A percentile compares a stretch with the other conserved stretches of the same genome.
These are phyloP conservation scores for Antrozous pallidus DNA, from an alignment of 2,797 vertebrate species.

Conservation along the genomic window DNA sequence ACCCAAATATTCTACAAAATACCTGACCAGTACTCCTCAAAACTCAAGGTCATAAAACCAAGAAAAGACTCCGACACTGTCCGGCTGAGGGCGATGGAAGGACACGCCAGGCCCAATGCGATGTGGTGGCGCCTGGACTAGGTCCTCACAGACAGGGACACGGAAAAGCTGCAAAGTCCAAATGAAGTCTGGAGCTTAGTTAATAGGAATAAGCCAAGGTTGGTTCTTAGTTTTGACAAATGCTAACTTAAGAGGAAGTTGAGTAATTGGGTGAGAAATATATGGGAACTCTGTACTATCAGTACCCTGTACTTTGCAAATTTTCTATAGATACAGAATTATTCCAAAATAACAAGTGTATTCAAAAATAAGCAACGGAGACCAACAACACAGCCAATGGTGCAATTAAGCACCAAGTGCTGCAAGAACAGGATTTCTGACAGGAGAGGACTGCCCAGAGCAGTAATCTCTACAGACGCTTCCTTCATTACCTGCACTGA, in stretches of 20 bases:
- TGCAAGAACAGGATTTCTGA: neutral
- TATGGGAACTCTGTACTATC: neutral
- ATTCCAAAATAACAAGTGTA: constrained; percentile 32
- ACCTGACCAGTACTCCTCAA: constrained; percentile 10
- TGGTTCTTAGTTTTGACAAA: constrained; percentile 32
- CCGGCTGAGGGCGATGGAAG: neutral
- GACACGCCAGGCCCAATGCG: neutral
- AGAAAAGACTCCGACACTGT: constrained; percentile 10
- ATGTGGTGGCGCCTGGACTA: neutral
- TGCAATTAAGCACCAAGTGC: neutral
- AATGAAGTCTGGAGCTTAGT: neutral
- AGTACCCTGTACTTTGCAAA: neutral
- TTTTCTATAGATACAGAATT: neutral
- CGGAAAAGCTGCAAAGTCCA: constrained; percentile 20
- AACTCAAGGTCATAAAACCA: constrained; percentile 47
- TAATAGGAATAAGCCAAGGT: neutral
- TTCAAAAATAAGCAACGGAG: neutral
- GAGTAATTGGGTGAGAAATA: neutral
- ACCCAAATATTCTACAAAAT: neutral
- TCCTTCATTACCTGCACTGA: constrained; percentile 89
- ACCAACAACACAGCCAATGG: neutral
- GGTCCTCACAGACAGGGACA: neutral
- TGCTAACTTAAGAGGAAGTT: neutral
- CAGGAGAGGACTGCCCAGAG: neutral
- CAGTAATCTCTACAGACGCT: neutral